Base-by-base conservation (phyloP, 2,888 invertebrate species). In the Ectemnius lituratus region DNA sequence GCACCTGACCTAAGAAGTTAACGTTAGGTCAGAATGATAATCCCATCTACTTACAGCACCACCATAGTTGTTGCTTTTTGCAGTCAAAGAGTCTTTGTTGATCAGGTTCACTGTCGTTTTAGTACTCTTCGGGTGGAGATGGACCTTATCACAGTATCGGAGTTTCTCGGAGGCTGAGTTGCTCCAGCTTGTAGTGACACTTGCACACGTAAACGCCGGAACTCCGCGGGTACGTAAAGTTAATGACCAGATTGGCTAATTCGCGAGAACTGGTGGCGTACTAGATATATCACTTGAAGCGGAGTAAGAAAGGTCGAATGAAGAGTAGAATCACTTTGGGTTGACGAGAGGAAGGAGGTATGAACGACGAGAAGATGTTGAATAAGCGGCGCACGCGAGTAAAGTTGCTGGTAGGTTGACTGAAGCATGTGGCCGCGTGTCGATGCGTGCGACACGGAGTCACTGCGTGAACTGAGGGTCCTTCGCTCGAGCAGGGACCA, bases 21-120 rank as follows among this genome's bases (percentile, higher is more conserved):
- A 52, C n/a, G 14, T n/a, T 16, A 14, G 1, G 52, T 14, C 6
- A 52, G 1, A 52, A 14, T 23, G 2, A 37, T 37, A 5, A 14
- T 16, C 2, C 13, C 2, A 16, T n/a, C 67, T 83, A 90, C 90
- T 88, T 79, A 90, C 90, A 90, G 80, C 76, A 90, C 90, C 83
- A 90, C 90, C 90, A 90, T 90, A 89, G 87, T 90, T 85, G 88
- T 80, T 71, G 79, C 23, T 37, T 37, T 11, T 61, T 87, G 78
- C 82, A 52, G n/a, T 16, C n/a, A 2, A 37, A 1, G 11, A 11
- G 37, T 8, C 37, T 37, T 37, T 37, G 8, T 37, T 11, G 5
- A 1, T 37, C 37, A 1, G 37, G 8, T 37, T 6, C 37, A 37
- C 37, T 37, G 6, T 8, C 11, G 8, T 37, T 0, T 37, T 37